phyloP scores from a whole-genome alignment of 1,140 invertebrate genomes.

The Drosophila bifasciata region DNA sequence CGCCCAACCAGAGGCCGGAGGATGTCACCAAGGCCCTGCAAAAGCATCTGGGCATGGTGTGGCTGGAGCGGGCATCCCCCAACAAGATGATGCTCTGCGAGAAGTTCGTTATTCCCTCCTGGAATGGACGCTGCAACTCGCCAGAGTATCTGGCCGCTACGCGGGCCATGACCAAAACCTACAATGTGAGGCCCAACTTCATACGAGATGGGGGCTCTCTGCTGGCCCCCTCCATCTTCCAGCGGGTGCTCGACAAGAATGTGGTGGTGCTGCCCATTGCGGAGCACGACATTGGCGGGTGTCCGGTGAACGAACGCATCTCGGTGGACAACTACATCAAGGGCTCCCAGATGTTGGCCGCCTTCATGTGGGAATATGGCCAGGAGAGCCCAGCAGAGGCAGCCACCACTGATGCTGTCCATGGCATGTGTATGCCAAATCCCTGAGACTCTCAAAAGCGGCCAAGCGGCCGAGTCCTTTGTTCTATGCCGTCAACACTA shows the following conservation, averaged over 20 bases:
- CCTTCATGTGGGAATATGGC: slow-evolving; percentile 42
- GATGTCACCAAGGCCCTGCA: slow-evolving; percentile 89
- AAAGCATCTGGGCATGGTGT: slow-evolving; percentile 88
- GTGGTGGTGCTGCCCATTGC: slow-evolving; percentile 41
- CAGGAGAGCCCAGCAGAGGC: background rate
- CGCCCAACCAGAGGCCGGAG: slow-evolving; percentile 94
- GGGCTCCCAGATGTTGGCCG: slow-evolving; percentile 33
- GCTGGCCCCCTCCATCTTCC: slow-evolving; percentile 29
- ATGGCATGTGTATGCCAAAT: slow-evolving; percentile 13
- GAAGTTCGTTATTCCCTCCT: slow-evolving; percentile 87
- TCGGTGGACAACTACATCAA: slow-evolving; percentile 33
- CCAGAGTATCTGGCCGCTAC: slow-evolving; percentile 94
- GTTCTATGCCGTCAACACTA: slow-evolving; percentile 84
- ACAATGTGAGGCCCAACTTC: slow-evolving; percentile 90
- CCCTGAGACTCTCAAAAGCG: no score
- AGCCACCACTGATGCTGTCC: background rate
- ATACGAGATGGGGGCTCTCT: slow-evolving; percentile 37
- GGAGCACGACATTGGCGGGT: slow-evolving; percentile 34
- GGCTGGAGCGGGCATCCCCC: slow-evolving; percentile 89
- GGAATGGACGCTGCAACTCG: slow-evolving; percentile 95
- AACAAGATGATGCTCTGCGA: slow-evolving; percentile 91
- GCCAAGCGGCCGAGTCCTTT: slow-evolving; percentile 60
- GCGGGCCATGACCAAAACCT: slow-evolving; percentile 93
- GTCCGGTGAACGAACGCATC: slow-evolving; percentile 38
- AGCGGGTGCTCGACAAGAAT: slow-evolving; percentile 22